Conservation (phyloP, 2,888 invertebrate species). For the Yponomeuta sedellus region DNA sequence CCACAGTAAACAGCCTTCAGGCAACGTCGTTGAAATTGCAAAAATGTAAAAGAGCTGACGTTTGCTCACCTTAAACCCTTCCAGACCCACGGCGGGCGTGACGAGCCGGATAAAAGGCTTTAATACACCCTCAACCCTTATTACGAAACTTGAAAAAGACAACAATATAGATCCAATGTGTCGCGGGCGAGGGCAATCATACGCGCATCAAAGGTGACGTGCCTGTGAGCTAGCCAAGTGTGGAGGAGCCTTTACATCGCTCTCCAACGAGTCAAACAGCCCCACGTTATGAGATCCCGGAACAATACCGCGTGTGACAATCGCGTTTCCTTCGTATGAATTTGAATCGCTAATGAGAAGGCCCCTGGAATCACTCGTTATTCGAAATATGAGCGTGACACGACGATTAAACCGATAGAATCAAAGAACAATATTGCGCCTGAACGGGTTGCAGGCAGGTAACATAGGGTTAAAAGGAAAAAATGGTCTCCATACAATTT, state of each 20-base stretch:
- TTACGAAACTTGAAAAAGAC: constrained; percentile 78
- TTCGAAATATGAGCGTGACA: constrained; percentile 32
- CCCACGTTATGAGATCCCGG: constrained; percentile 69
- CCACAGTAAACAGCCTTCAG: constrained; percentile 64
- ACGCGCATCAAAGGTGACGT: constrained; percentile 73
- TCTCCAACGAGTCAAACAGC: constrained; percentile 66
- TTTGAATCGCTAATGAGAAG: constrained; percentile 71
- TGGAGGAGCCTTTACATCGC: constrained; percentile 61
- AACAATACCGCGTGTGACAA: constrained; percentile 73
- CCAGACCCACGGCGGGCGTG: constrained; percentile 68
- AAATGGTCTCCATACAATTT: constrained; percentile 16
- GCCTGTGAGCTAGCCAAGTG: constrained; percentile 64
- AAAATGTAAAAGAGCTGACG: constrained; percentile 77
- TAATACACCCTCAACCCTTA: constrained; percentile 77
- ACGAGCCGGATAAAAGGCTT: constrained; percentile 77
- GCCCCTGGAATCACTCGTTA: constrained; percentile 39
- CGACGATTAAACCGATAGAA: not conserved
- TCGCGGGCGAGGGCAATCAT: constrained; percentile 75
- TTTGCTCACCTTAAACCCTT: constrained; percentile 76
- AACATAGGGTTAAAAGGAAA: not conserved
- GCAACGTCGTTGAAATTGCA: constrained; percentile 72
- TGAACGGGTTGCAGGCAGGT: not conserved
- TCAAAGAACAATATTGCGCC: not conserved
- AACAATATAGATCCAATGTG: constrained; percentile 76
- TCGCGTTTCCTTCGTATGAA: constrained; percentile 66